phyloP scores from a whole-genome alignment of 2,888 invertebrate genomes.

The Schrankia costaestrigalis region DNA sequence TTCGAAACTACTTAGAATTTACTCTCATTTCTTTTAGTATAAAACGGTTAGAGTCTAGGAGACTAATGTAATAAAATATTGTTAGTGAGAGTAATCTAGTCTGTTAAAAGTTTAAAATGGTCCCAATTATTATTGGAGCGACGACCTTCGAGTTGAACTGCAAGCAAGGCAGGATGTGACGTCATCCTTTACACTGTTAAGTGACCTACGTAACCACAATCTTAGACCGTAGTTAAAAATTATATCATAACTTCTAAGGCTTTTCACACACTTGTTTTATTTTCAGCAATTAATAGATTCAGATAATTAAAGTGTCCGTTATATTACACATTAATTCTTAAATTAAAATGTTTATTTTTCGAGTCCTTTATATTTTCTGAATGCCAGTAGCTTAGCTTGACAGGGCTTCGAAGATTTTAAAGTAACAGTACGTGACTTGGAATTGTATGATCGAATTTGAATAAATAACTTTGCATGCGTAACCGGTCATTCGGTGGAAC shows the following conservation, averaged over 20 bases:
- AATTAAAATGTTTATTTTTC: no score
- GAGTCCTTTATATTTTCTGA: no score
- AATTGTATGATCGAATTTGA: slow-evolving; percentile 52
- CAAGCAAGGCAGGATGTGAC: slow-evolving; percentile 30
- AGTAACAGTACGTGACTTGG: slow-evolving; percentile 59
- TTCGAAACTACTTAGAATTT: slow-evolving; percentile 21
- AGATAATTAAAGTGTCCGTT: no score
- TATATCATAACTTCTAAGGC: slow-evolving; percentile 1
- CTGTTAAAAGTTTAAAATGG: slow-evolving; percentile 26
- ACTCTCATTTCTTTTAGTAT: slow-evolving; percentile 14
- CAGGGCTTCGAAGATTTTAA: slow-evolving; percentile 6
- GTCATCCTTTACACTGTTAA: slow-evolving; percentile 27
- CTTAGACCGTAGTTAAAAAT: slow-evolving; percentile 4
- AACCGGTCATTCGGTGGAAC: slow-evolving; percentile 41
- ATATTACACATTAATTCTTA: no score
- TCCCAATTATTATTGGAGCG: slow-evolving; percentile 25
- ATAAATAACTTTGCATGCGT: slow-evolving; percentile 48
- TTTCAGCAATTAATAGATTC: no score
- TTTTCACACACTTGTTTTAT: background rate
- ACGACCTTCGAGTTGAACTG: slow-evolving; percentile 23
- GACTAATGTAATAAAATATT: slow-evolving; percentile 14
- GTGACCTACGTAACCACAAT: slow-evolving; percentile 15
- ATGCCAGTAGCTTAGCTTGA: no score
- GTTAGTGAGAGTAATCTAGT: slow-evolving; percentile 17
- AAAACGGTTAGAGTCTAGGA: slow-evolving; percentile 3